These are phyloP conservation scores for Beroe ovata DNA, from an alignment of 37 sponge, comb jelly and placozoan species.

Conservation along the genomic window DNA sequence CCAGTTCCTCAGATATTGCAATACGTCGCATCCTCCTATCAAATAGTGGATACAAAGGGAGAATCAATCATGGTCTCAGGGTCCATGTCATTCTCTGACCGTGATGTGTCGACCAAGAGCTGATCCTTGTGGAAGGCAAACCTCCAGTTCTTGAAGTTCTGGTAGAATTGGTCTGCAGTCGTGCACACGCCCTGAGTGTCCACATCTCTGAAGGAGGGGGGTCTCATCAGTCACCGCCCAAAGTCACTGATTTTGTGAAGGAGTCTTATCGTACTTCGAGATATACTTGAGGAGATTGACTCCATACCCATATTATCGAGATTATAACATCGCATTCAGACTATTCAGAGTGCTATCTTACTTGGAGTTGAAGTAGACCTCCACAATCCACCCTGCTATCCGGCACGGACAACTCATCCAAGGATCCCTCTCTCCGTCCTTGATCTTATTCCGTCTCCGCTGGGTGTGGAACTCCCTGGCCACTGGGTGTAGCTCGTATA, in stretches of 20 bases:
- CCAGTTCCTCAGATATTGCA: too few species aligned
- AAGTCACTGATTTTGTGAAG: too few species aligned
- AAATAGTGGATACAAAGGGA: constrained; percentile 12
- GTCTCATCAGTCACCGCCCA: too few species aligned
- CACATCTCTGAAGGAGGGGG: not conserved
- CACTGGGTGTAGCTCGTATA: constrained; percentile 65
- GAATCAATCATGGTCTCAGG: not conserved
- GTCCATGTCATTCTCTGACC: not conserved
- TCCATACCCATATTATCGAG: too few species aligned
- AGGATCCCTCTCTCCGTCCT: not conserved
- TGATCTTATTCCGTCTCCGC: constrained; percentile 15
- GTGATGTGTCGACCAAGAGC: constrained; percentile 12
- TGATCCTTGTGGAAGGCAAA: constrained; percentile 67
- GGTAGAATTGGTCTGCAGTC: constrained; percentile 44
- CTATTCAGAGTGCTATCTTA: constrained; percentile 17
- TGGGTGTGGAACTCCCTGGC: constrained; percentile 65
- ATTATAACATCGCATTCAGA: too few species aligned
- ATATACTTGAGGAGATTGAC: too few species aligned
- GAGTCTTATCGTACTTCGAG: too few species aligned
- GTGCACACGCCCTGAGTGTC: constrained; percentile 30
- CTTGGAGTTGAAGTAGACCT: constrained; percentile 58
- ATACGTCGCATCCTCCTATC: too few species aligned
- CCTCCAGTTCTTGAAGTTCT: constrained; percentile 63
- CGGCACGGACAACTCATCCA: constrained; percentile 59
- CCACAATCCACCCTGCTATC: constrained; percentile 42